These are phyloP conservation scores for Dynastes maya DNA, from an alignment of 2,888 invertebrate species.

Conservation along the genomic window DNA sequence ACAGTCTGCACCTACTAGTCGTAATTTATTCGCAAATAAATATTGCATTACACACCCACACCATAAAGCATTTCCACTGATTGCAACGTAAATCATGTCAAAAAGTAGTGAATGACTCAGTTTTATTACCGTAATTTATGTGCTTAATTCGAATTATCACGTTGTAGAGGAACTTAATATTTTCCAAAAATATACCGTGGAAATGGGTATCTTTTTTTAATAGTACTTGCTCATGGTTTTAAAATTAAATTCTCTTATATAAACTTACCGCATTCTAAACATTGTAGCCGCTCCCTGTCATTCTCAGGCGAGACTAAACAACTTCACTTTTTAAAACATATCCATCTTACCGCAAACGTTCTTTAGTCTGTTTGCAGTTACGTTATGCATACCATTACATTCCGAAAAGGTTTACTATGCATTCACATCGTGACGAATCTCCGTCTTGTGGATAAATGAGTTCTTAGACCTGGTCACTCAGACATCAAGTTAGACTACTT, in stretches of 20 bases:
- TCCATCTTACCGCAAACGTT: not conserved
- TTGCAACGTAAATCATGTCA: not conserved
- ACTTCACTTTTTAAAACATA: conserved; percentile 7
- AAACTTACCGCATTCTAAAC: not conserved
- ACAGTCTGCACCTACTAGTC: not conserved
- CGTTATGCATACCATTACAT: not conserved
- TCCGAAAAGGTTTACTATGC: not conserved
- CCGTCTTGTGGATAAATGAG: conserved; percentile 1
- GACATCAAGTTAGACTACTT: not conserved
- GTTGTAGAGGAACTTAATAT: not conserved
- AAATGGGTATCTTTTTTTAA: not conserved
- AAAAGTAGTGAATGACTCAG: not conserved
- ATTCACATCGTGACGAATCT: not conserved
- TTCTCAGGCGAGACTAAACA: conserved; percentile 9
- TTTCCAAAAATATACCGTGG: not conserved
- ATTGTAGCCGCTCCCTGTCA: not conserved
- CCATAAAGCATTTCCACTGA: not conserved
- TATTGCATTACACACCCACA: not conserved
- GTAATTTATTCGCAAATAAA: conserved; percentile 6
- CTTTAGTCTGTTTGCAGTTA: conserved; percentile 14
- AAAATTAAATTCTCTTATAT: not conserved
- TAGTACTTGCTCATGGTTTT: not conserved
- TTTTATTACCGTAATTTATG: conserved; percentile 2
- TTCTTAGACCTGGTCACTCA: conserved; percentile 26
- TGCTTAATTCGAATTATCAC: not conserved